A percentile compares a stretch with the other conserved stretches of the same genome.
These are phyloP conservation scores for Flabesymbios commensalis DNA, from an alignment of 2,888 invertebrate species.

Conservation along the genomic window DNA sequence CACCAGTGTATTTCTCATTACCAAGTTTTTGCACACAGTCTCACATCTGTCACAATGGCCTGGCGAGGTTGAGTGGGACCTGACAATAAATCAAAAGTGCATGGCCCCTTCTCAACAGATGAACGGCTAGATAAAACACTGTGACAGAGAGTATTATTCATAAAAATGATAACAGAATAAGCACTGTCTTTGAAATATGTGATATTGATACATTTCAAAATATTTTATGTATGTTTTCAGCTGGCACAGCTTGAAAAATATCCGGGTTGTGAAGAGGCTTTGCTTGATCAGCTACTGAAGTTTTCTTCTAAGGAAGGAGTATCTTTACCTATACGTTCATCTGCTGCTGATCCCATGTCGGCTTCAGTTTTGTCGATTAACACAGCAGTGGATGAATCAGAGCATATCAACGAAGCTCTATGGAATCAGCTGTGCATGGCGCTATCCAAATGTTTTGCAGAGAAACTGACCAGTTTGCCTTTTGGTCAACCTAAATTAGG, in stretches of 20 bases:
- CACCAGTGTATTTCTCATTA: too few species aligned
- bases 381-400: slow-evolving; percentile 48
- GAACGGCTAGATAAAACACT: too few species aligned
- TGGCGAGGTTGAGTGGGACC: too few species aligned
- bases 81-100: too few species aligned
- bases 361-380: slow-evolving; percentile 50
- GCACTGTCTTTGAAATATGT: background rate
- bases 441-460: slow-evolving; percentile 41
- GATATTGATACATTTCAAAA: background rate
- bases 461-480: slow-evolving; percentile 45
- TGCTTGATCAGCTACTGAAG: slow-evolving; percentile 48
- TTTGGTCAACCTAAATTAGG: slow-evolving; percentile 35
- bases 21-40: too few species aligned
- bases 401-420: slow-evolving; percentile 43
- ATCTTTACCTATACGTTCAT: slow-evolving; percentile 44
- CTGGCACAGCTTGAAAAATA: slow-evolving; percentile 41
- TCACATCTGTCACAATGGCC: too few species aligned
- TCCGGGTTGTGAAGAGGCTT: slow-evolving; percentile 52
- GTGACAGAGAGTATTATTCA: too few species aligned
- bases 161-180: too few species aligned
- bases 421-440: slow-evolving; percentile 44
- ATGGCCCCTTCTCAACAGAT: too few species aligned
- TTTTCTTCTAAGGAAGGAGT: slow-evolving; percentile 54
- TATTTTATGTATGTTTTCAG: slow-evolving; percentile 31
- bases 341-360: slow-evolving; percentile 35